These are phyloP conservation scores for Polydrusus tereticollis DNA, from an alignment of 2,888 invertebrate species.

Conservation along the genomic window DNA sequence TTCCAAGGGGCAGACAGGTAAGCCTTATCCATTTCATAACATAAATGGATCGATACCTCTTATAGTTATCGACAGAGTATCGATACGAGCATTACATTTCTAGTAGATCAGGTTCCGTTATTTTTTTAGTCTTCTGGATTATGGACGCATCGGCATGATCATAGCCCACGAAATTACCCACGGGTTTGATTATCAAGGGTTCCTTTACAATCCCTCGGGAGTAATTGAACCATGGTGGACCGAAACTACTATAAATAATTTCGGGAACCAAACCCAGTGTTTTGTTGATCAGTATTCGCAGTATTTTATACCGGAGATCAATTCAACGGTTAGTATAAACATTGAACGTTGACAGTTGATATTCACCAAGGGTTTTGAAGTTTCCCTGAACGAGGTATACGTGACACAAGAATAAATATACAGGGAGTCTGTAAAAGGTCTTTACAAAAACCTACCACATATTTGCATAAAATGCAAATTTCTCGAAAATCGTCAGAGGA, in stretches of 20 bases:
- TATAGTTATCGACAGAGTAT: not conserved
- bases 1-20: slow-evolving; percentile 61
- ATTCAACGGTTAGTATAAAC: slow-evolving; percentile 59
- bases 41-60: not conserved
- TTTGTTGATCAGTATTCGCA: slow-evolving; percentile 66
- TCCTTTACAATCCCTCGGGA: slow-evolving; percentile 72
- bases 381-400: too few species aligned
- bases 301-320: slow-evolving; percentile 64
- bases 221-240: slow-evolving; percentile 64
- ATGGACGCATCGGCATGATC: slow-evolving; percentile 71
- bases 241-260: slow-evolving; percentile 60
- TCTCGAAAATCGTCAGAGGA: too few species aligned
- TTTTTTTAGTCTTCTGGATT: slow-evolving; percentile 67
- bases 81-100: not conserved
- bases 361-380: too few species aligned
- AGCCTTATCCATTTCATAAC: too few species aligned
- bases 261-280: slow-evolving; percentile 62
- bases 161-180: slow-evolving; percentile 73
- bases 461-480: too few species aligned
- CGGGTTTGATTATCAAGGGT: slow-evolving; percentile 65
- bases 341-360: too few species aligned
- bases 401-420: too few species aligned
- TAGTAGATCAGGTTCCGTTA: too few species aligned
- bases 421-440: too few species aligned
- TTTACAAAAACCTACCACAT: too few species aligned